phyloP scores from a whole-genome alignment of 2,797 vertebrate genomes.

The Fistularia tabacaria region DNA sequence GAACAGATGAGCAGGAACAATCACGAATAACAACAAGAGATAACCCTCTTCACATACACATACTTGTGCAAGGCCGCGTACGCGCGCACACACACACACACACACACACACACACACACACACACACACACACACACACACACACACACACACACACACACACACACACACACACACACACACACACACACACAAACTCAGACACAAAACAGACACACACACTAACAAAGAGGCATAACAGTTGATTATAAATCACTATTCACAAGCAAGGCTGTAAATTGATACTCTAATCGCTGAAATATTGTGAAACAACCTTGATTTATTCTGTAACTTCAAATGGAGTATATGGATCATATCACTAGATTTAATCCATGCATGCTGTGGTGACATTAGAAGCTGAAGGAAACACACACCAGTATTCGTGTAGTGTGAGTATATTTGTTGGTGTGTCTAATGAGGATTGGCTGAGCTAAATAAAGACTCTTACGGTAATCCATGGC shows the following conservation, averaged over 20 bases:
- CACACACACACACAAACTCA: too few relatives aligned
- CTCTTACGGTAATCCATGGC: constrained; percentile 69
- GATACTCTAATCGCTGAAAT: not conserved
- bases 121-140: constrained; percentile 41
- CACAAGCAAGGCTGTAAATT: constrained; percentile 20
- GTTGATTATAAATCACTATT: too few relatives aligned
- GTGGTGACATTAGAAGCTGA: constrained; percentile 32
- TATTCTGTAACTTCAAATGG: too few relatives aligned
- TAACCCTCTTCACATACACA: constrained; percentile 38
- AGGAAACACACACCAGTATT: constrained; percentile 35
- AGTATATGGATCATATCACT: constrained; percentile 11
- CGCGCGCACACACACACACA: constrained; percentile 11
- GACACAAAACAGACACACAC: constrained; percentile 19
- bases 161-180: too few relatives aligned
- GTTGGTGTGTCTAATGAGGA: constrained; percentile 61
- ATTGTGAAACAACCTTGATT: not conserved
- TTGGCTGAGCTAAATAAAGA: constrained; percentile 74
- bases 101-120: constrained; percentile 39
- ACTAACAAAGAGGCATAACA: constrained; percentile 29
- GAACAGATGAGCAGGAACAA: constrained; percentile 59
- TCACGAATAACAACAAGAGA: constrained; percentile 51
- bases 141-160: too few relatives aligned
- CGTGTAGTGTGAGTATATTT: constrained; percentile 9
- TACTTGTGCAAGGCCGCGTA: not conserved
- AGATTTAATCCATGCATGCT: constrained; percentile 28